Evolutionary conservation across 1,140 invertebrate genomes (phyloP), one percentile per base, ranked within the genome.

Genomic region (Drosophila mayri): DNA sequence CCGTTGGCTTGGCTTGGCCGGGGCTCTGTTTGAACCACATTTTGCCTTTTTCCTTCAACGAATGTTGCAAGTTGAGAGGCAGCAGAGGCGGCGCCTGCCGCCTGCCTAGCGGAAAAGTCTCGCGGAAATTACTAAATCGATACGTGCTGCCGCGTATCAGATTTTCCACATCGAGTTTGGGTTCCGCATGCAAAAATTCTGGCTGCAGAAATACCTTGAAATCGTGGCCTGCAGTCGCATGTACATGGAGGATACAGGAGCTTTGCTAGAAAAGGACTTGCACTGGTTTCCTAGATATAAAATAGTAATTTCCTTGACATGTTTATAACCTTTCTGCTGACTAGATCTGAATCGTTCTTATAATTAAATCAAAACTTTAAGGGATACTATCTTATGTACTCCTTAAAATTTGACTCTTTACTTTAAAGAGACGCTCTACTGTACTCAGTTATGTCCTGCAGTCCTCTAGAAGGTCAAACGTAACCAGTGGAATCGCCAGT

Each of bases 91-190:
- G 22, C 44, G 25, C 28, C 7, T 30, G 66, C 76, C 59, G 62
- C 60, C 67, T 65, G 47, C 55, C 41, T 59, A 59, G 61, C 72
- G 78, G 78, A 81, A 76, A 80, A 81, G 60, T 64, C 55, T 38
- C 46, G 61, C 78, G 79, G 79, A 81, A 81, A 81, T 81, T 81
- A 81, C 79, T 81, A 81, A 81, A 81, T 81, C 79, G 79, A 81
- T 81, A 81, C 78, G 78, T 80, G 70, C 46, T 44, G 59, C 66
- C 60, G 41, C 59, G 44, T 65, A 79, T 79, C 76, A 66, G 76
- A 79, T 79, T 79, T 79, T 79, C 41, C 55, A 43, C 41, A 54
- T 54, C 9, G 32, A 22, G 50, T 16, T 54, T 1, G 25, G 25
- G 30, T 52, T 62, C 35, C 41, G 55, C 55, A 79, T 64, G 76